Conservation (phyloP, 2,113 vertebrate species). For the Tapirus terrestris region DNA sequence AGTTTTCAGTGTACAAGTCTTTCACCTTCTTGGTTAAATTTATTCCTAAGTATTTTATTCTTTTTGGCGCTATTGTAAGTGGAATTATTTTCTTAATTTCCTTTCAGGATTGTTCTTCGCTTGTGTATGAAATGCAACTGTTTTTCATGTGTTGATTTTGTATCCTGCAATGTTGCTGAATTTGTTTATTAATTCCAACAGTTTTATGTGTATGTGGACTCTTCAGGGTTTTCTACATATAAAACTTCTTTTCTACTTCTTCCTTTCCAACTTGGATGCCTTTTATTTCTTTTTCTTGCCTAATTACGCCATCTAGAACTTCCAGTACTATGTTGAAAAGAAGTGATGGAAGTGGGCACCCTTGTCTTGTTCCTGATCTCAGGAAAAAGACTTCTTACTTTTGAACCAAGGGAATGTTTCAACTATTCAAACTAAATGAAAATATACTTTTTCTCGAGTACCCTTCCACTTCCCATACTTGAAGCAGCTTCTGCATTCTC, state of each 20-base stretch:
- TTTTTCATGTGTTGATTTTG: background rate
- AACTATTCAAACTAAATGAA: background rate
- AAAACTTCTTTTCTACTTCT: background rate
- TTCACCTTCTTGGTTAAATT: background rate
- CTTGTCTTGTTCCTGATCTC: background rate
- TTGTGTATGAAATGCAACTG: background rate
- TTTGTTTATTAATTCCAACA: background rate
- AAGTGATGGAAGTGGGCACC: background rate
- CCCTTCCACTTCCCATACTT: background rate
- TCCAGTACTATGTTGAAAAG: background rate
- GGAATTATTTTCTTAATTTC: background rate
- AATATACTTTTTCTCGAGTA: background rate
- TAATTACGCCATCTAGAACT: background rate
- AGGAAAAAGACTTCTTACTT: background rate
- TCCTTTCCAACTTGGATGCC: background rate
- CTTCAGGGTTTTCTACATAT: background rate
- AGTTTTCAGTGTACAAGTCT: background rate
- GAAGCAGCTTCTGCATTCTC: background rate
- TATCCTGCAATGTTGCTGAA: background rate
- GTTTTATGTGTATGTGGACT: background rate
- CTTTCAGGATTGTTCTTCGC: background rate
- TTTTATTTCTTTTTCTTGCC: background rate
- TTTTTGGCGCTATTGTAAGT: background rate
- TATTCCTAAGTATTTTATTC: background rate
- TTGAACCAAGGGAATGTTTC: background rate